Conservation (phyloP, 2,888 invertebrate genomes). For the Villa cingulata region DNA sequence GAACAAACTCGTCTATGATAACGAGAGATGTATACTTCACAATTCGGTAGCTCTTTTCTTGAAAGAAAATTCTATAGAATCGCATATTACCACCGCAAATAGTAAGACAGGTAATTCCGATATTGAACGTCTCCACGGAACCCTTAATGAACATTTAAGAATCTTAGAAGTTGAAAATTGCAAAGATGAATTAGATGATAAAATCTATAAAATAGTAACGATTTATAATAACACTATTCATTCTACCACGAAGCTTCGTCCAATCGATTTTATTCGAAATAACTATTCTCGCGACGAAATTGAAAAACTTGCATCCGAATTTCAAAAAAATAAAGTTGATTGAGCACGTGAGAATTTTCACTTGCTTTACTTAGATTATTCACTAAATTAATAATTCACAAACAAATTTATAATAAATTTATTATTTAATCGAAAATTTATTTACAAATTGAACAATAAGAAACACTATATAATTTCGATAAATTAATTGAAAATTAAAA, state of each 20-base stretch:
- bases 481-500: no score
- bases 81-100: conserved; percentile 6
- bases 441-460: no score
- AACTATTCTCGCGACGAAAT: neutral
- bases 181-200: neutral
- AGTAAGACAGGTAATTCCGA: conserved; percentile 10
- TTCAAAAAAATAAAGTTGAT: neutral
- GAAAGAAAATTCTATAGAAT: conserved; percentile 2
- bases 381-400: no score
- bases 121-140: conserved; percentile 7
- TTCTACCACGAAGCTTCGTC: neutral
- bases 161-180: conserved; percentile 2
- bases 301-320: neutral
- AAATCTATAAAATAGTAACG: conserved; percentile 2
- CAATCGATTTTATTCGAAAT: neutral
- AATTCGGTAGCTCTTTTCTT: conserved; percentile 3
- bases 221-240: conserved; percentile 1
- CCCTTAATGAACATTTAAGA: conserved; percentile 10
- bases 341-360: no score
- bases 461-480: no score
- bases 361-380: no score
- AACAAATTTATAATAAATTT: no score
- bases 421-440: no score
- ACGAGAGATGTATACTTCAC: conserved; percentile 2
- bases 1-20: conserved; percentile 7